A percentile compares a stretch with the other conserved stretches of the same genome.
Evolutionary conservation across 2,888 invertebrate species (phyloP).

Genomic region (Serrognathus titanus): DNA sequence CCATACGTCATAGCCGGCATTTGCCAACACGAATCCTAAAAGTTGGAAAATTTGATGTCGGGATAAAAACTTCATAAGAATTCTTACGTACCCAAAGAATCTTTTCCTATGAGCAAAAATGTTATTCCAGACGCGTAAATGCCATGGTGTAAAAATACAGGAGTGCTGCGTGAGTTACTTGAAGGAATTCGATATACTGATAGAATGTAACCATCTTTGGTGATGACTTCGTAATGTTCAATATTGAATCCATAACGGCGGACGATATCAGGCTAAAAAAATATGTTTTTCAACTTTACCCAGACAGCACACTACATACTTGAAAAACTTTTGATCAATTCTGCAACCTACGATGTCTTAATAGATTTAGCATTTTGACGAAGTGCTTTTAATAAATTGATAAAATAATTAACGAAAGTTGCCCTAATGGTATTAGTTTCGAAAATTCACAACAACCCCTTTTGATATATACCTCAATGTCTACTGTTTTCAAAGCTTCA

Average conservation of each 20-base stretch:
- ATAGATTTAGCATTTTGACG: too few species aligned
- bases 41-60: neutral
- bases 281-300: neutral
- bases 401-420: too few species aligned
- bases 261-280: conserved; percentile 44
- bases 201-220: conserved; percentile 47
- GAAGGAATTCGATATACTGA: conserved; percentile 43
- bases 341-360: too few species aligned
- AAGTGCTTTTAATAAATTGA: too few species aligned
- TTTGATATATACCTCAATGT: too few species aligned
- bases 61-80: neutral
- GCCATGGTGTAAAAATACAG: conserved; percentile 42
- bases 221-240: conserved; percentile 45
- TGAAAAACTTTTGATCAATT: too few species aligned
- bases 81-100: conserved; percentile 39
- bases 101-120: conserved; percentile 38
- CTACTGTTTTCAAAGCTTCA: too few species aligned
- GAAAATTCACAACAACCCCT: too few species aligned
- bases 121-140: conserved; percentile 38
- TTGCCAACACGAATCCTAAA: conserved; percentile 45
- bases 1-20: conserved; percentile 54
- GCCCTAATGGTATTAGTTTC: too few species aligned
- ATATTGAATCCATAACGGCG: conserved; percentile 41
- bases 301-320: neutral
- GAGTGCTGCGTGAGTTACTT: conserved; percentile 30